Base-by-base conservation (phyloP, 2,797 vertebrate genomes). In the Liasis olivaceus region DNA sequence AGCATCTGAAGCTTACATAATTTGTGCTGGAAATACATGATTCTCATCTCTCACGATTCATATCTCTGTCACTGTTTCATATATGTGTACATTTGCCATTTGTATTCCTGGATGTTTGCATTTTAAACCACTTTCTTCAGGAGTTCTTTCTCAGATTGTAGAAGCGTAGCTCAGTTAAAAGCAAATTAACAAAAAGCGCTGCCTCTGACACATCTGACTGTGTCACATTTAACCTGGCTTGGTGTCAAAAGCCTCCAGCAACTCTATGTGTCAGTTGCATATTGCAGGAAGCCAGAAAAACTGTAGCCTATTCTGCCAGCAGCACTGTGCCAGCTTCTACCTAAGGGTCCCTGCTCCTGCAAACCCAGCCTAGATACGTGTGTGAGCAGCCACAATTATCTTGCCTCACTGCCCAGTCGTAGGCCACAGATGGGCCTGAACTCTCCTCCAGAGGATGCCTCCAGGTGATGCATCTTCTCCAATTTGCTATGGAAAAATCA, bases 351-450 rank as follows among this genome's bases (percentile, higher is more conserved):
- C 86, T 22, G 42, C 54, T 42, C n/a, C 31, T 58, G 31, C 28
- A 51, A 58, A 47, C 15, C 26, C 20, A 54, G 36, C n/a, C 31
- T 58, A 63, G 85, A 92, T 81, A 91, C 42, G 54, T 91, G 54
- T 51, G 3, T 54, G 66, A 51, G 20, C 3, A 5, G 26, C 87
- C 88, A 85, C n/a, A 92, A 92, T 92, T 85, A 63, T 89, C 88
- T 92, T 54, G 91, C 91, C 15, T 89, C 87, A 69, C 72, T 92
- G 47, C 91, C 51, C 91, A 92, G 87, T 54, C 51, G 4, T 89
- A 66, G 59, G 69, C 87, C 91, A 92, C 91, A 92, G 87, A 92
- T 92, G 91, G 91, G 91, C 51, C 47, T 89, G 77, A 92, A 88
- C 17, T 47, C 77, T 85, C 51, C 62, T 92, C 87, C 62, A 58